A percentile compares a stretch with the other conserved stretches of the same genome.
phyloP scores from a whole-genome alignment of 2,113 vertebrate species.

The Fulmarus glacialis region DNA sequence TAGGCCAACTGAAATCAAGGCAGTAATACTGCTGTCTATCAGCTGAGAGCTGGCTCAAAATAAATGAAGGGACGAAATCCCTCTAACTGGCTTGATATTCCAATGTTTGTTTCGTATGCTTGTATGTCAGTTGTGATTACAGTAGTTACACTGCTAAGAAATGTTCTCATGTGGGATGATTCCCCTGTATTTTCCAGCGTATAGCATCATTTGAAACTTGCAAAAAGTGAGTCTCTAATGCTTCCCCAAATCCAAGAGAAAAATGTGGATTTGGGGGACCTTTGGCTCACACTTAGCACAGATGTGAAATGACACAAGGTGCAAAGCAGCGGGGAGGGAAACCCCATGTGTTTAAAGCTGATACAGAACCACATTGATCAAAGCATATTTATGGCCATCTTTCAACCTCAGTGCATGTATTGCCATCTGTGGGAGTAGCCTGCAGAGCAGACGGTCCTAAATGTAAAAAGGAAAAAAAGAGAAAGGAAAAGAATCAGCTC shows the following conservation, averaged over 20 bases:
- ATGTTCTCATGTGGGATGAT: neutral
- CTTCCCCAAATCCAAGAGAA: neutral
- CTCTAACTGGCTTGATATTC: neutral
- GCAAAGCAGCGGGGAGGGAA: neutral
- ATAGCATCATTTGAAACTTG: neutral
- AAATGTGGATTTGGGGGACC: neutral
- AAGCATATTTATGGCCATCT: neutral
- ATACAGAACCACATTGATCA: neutral
- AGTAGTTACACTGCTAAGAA: neutral
- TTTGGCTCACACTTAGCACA: neutral
- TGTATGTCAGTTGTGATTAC: neutral
- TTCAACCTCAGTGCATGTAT: neutral
- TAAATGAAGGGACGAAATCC: neutral
- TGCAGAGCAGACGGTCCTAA: slow-evolving; percentile 28
- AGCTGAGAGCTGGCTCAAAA: neutral
- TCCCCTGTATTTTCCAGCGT: neutral
- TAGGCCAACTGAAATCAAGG: neutral
- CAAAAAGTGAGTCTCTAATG: neutral
- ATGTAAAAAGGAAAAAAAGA: neutral
- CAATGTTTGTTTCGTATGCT: neutral
- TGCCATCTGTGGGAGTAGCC: neutral
- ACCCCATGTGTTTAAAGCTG: neutral
- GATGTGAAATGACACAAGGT: neutral
- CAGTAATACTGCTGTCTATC: neutral
- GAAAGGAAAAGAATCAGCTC: neutral